Evolutionary conservation across 2,888 invertebrate species (phyloP), one percentile per base, ranked within the genome.

Genomic region (Clepsis dumicolana): DNA sequence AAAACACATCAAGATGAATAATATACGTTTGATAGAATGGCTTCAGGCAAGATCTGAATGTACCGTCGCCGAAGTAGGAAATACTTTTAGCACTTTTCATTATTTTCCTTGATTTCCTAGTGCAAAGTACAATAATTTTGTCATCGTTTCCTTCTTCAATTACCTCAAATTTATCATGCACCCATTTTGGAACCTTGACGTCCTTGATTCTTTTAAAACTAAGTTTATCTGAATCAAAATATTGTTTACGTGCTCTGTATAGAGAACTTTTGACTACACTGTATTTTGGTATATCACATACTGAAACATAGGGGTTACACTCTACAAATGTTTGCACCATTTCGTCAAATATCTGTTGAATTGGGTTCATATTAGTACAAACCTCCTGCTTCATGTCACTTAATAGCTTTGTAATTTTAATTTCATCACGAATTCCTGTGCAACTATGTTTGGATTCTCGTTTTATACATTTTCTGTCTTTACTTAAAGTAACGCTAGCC

Each of bases 1-100:
- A 41, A 41, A 14, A 41, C n/a, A 41, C 41, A 41, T 41, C 41
- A 41, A 41, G 41, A 41, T 41, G 41, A 41, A 41, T 41, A 41
- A 41, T 41, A 41, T 41, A 41, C 41, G n/a, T 41, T 14, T 41
- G 41, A 14, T 41, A 41, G n/a, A 41, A 41, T 41, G n/a, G 41
- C 41, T 41, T 41, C 41, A 14, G 41, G n/a, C 41, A 41, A 14
- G 41, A 41, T 41, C n/a, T 41, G 41, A 41, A 41, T 14, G 41
- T 41, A 41, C 41, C 41, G 41, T 41, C 41, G 12, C 41, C 41
- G 41, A 14, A 41, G 41, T 41, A 41, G 41, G 14, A 41, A 41
- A 14, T 41, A 10, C 41, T 41, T 41, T 12, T 41, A 14, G 12
- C 12, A 14, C 41, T 41, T 41, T 41, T 41, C 12, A 41, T 41